Evolutionary conservation across 2,113 vertebrate genomes (phyloP), one percentile per base, ranked within the genome.

Genomic region (Cryptoleucopteryx plumbea): DNA sequence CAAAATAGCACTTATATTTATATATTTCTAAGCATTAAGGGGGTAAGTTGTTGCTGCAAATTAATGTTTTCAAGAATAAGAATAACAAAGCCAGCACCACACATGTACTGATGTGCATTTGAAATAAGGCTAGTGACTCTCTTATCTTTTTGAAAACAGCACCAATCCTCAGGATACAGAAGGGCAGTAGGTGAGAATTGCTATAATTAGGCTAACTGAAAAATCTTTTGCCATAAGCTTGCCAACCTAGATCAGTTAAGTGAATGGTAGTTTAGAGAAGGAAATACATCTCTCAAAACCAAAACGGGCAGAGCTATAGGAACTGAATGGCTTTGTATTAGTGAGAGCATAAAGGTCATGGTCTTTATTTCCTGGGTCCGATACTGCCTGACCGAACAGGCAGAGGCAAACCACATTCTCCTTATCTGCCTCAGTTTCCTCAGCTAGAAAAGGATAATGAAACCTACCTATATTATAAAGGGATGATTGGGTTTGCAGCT

Each of bases 1-100:
- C 90, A 85, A 97, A 96, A 93, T 23, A 95, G 89, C 52, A 93
- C 70, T 11, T 90, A 10, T 88, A 75, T 89, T 89, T 74, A 40
- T 75, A 38, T 79, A 84, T 80, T 92, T 55, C 45, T 74, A 36
- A 80, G 68, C n/a, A 80, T 82, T 73, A 66, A 77, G 22, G 20
- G n/a, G 29, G 45, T 11, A 79, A 62, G 45, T n/a, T 71, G 47
- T 71, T 87, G 26, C 16, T 87, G 84, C 27, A 88, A 91, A 91
- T 67, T 85, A 93, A 66, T 15, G 27, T 83, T 93, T 93, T 73
- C n/a, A 73, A 47, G 40, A 78, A 48, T 67, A 79, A 66, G 47
- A 93, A 82, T 21, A 93, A 75, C 16, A 91, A 94, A 80, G 9
- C 12, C 23, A 93, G 36, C 32, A 68, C 27, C 32, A 36, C 31